These are phyloP conservation scores for Myotis daubentonii DNA, from an alignment of 2,797 vertebrate species.

Conservation along the genomic window DNA sequence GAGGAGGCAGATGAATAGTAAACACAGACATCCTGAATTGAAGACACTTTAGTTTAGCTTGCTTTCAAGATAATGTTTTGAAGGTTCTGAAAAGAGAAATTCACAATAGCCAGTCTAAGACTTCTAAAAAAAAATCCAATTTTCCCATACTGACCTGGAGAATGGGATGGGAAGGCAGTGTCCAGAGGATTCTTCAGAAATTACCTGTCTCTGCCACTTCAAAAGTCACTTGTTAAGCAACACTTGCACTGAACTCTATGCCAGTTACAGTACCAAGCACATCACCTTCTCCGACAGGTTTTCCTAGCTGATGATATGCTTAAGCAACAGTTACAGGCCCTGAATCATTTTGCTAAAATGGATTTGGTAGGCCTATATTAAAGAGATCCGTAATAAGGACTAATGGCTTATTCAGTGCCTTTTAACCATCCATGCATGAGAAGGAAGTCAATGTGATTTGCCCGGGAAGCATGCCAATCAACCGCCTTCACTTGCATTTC, in stretches of 20 bases:
- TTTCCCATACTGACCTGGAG: conserved; percentile 28
- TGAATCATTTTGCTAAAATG: background rate
- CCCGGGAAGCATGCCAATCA: background rate
- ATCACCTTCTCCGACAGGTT: conserved; percentile 37
- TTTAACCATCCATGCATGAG: background rate
- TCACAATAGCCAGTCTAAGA: conserved; percentile 28
- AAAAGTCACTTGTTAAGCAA: conserved; percentile 24
- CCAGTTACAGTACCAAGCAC: background rate
- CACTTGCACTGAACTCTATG: background rate
- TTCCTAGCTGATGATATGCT: conserved; percentile 9
- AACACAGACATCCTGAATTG: background rate
- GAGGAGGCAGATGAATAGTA: background rate
- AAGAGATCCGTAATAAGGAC: background rate
- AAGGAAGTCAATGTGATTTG: background rate
- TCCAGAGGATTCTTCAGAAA: conserved; percentile 6
- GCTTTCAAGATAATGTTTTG: conserved; percentile 10
- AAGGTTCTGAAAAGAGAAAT: conserved; percentile 13
- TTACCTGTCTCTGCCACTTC: background rate
- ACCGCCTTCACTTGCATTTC: background rate
- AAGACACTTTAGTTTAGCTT: conserved; percentile 17
- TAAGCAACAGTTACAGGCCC: background rate
- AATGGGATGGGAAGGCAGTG: background rate
- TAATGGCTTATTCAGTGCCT: background rate
- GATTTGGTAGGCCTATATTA: conserved; percentile 36
- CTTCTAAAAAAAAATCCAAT: background rate